phyloP scores from a whole-genome alignment of 1,140 invertebrate genomes.

The Cydia strobilella region DNA sequence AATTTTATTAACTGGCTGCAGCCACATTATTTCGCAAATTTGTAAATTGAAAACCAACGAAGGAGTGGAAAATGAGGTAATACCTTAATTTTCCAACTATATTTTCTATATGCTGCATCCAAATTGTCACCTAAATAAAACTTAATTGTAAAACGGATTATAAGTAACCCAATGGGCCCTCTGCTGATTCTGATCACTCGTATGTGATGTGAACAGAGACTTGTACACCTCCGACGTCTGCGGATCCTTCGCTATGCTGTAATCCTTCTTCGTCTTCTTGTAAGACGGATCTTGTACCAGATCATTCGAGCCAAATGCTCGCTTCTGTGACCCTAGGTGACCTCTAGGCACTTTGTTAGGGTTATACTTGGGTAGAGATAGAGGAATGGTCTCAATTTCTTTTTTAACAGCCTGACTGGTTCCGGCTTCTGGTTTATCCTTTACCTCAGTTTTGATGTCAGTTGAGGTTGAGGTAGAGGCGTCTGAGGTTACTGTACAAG shows the following conservation, averaged over 20 bases:
- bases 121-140: not conserved
- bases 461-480: not conserved
- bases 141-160: slow-evolving; percentile 96
- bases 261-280: slow-evolving; percentile 88
- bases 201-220: slow-evolving; percentile 95
- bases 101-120: not conserved
- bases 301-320: slow-evolving; percentile 56
- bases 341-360: slow-evolving; percentile 71
- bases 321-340: slow-evolving; percentile 68
- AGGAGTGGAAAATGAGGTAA: too few species aligned
- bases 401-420: slow-evolving; percentile 54
- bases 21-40: not conserved
- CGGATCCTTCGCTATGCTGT: slow-evolving; percentile 95
- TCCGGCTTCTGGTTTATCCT: slow-evolving; percentile 46
- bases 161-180: slow-evolving; percentile 98
- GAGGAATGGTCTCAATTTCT: slow-evolving; percentile 70
- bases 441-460: slow-evolving; percentile 43
- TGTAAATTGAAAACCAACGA: not conserved
- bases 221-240: slow-evolving; percentile 95
- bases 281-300: slow-evolving; percentile 83
- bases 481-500: not conserved
- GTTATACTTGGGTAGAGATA: slow-evolving; percentile 72
- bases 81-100: not conserved
- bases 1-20: not conserved
- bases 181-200: slow-evolving; percentile 91